A percentile compares a stretch with the other conserved stretches of the same genome.
These are phyloP conservation scores for Agonopterix arenella DNA, from an alignment of 2,888 invertebrate species.

Conservation along the genomic window DNA sequence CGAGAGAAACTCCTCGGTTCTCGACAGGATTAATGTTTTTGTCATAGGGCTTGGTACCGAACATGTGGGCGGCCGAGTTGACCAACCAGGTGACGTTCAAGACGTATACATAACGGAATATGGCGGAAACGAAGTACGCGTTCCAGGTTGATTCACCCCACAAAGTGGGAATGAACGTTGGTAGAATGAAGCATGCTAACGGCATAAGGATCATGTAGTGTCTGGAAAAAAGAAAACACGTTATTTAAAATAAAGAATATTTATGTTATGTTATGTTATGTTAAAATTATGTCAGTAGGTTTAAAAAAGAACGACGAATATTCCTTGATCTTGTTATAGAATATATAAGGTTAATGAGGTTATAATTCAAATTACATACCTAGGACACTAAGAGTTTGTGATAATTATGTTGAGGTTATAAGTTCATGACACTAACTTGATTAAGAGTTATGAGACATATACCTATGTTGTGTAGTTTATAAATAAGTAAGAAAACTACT, in stretches of 20 bases:
- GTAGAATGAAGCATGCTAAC: constrained; percentile 84
- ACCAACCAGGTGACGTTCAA: constrained; percentile 93
- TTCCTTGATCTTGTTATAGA: too few relatives aligned
- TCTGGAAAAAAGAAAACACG: constrained; percentile 51
- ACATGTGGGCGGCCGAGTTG: constrained; percentile 91
- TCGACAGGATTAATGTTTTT: constrained; percentile 84
- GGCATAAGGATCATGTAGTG: constrained; percentile 86
- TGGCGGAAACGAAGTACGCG: constrained; percentile 81
- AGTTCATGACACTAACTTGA: too few relatives aligned
- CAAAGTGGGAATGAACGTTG: constrained; percentile 82
- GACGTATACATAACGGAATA: constrained; percentile 86
- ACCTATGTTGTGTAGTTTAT: too few relatives aligned
- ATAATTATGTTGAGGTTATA: too few relatives aligned
- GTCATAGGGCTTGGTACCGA: constrained; percentile 85
- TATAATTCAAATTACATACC: too few relatives aligned
- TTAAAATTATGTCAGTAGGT: too few relatives aligned
- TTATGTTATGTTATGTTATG: too few relatives aligned
- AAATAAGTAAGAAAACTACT: constrained; percentile 35
- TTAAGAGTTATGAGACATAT: too few relatives aligned
- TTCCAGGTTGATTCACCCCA: constrained; percentile 85
- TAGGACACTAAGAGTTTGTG: too few relatives aligned
- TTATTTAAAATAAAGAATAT: too few relatives aligned
- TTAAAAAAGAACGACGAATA: too few relatives aligned
- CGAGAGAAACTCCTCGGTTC: constrained; percentile 79
- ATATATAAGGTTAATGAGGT: too few relatives aligned